These are phyloP conservation scores for Lycocorax pyrrhopterus DNA, from an alignment of 2,113 vertebrate species.

Conservation along the genomic window DNA sequence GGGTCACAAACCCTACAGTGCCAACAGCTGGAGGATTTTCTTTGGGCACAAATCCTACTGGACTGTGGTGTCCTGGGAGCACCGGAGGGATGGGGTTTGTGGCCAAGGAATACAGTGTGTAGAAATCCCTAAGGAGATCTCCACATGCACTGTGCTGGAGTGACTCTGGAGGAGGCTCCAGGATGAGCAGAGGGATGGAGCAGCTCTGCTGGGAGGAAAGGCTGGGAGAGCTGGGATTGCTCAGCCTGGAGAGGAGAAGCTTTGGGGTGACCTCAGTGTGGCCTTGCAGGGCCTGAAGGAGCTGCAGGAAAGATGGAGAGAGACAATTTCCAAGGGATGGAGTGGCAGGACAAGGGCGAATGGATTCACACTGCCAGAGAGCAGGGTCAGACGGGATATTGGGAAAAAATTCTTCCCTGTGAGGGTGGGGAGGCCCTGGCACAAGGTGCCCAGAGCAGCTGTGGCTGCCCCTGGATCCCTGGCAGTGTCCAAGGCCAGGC, in stretches of 20 bases:
- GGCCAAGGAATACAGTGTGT: background rate
- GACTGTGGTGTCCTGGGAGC: background rate
- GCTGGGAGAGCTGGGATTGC: background rate
- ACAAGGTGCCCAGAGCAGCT: background rate
- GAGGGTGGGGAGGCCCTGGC: accelerated
- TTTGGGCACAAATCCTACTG: background rate
- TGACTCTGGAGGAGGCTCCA: accelerated
- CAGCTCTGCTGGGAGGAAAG: background rate
- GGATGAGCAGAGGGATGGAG: background rate
- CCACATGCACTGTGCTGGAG: background rate
- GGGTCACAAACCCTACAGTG: background rate
- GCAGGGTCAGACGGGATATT: background rate
- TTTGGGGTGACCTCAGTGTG: background rate
- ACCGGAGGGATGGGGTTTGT: background rate
- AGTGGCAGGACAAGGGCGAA: accelerated
- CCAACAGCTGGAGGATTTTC: background rate
- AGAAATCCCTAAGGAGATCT: background rate
- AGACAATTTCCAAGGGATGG: accelerated
- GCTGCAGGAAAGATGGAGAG: background rate
- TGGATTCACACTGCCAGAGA: background rate
- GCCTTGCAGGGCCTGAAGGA: background rate
- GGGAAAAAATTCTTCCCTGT: background rate
- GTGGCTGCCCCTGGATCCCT: background rate
- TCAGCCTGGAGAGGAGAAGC: background rate
- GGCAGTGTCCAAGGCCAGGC: accelerated